These are phyloP conservation scores for Drosophila tripunctata DNA, from an alignment of 2,888 invertebrate species.

Conservation along the genomic window DNA sequence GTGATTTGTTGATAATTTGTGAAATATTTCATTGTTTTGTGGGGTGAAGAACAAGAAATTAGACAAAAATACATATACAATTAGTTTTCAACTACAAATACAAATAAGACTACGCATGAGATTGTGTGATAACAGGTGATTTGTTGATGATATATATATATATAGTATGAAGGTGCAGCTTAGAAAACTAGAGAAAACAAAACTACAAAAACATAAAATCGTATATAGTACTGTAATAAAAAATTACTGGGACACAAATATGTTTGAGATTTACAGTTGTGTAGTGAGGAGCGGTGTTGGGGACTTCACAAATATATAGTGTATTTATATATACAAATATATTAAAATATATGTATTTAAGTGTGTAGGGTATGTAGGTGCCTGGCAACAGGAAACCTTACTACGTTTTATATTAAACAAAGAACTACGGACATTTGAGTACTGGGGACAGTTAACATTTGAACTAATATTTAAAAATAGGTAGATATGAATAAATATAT, in stretches of 20 bases:
- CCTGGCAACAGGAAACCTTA: conserved; percentile 44
- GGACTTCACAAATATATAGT: conserved; percentile 32
- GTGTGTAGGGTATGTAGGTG: conserved; percentile 40
- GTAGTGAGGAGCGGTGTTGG: conserved; percentile 1
- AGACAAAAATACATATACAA: conserved; percentile 83
- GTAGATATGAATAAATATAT: neutral
- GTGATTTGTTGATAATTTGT: conserved; percentile 55
- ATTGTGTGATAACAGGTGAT: conserved; percentile 10
- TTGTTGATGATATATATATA: conserved; percentile 26
- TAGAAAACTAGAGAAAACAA: conserved; percentile 47
- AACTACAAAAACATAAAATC: conserved; percentile 55
- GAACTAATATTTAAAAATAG: conserved; percentile 9
- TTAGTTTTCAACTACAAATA: conserved; percentile 82
- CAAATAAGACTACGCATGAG: conserved; percentile 62
- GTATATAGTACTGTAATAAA: conserved; percentile 37
- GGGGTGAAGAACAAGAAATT: conserved; percentile 83
- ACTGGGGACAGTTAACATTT: conserved; percentile 51
- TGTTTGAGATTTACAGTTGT: conserved; percentile 13
- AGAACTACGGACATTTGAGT: conserved; percentile 57
- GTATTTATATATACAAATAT: conserved; percentile 16
- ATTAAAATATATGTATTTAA: conserved; percentile 14
- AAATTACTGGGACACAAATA: conserved; percentile 51
- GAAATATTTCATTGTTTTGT: conserved; percentile 59
- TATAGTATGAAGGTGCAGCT: conserved; percentile 53
- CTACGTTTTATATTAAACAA: conserved; percentile 35